Evolutionary conservation across 2,888 invertebrate species (phyloP), one percentile per base, ranked within the genome.

Genomic region (Hypomecis punctinalis): DNA sequence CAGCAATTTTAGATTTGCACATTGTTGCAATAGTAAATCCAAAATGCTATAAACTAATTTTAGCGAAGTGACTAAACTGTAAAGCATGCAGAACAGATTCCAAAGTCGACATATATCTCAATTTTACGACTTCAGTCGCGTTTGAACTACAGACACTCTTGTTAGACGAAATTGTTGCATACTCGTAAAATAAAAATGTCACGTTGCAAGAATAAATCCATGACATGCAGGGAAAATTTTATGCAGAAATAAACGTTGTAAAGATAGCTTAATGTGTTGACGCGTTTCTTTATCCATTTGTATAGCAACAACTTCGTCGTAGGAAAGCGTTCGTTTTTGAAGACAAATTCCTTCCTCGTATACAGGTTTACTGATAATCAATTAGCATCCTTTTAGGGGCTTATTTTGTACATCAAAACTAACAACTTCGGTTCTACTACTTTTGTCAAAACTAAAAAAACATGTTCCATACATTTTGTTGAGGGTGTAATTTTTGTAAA

Each of bases 21-120:
- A 49, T 59, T 59, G 63, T 63, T 59, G 63, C 54, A 58, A 45
- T 46, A 54, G 43, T 63, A 63, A 63, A 59, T 55, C 55, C 39
- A 49, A 51, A 58, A 49, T 43, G 39, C 59, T 46, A 63, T 59
- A 59, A 59, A 59, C 54, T 49, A 55, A 59, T 35, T 55, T 55
- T 63, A 59, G 59, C 59, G 6, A 49, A 40, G 40, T 51, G 59
- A 49, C 48, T 63, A 42, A 51, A 63, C 54, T 55, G 59, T 42
- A 58, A 54, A 48, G 33, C 59, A 55, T 52, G 53, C 42, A 58
- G 47, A 53, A 40, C 51, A 53, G 40, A 63, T 63, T 63, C 55
- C 59, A 59, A 58, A 55, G 59, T 59, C 59, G 43, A 59, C 63
- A 59, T 63, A 59, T 59, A 63, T 63, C 48, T 63, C 48, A 55